These are phyloP conservation scores for Dasyornis broadbenti DNA, from an alignment of 2,113 vertebrate species.

Conservation along the genomic window DNA sequence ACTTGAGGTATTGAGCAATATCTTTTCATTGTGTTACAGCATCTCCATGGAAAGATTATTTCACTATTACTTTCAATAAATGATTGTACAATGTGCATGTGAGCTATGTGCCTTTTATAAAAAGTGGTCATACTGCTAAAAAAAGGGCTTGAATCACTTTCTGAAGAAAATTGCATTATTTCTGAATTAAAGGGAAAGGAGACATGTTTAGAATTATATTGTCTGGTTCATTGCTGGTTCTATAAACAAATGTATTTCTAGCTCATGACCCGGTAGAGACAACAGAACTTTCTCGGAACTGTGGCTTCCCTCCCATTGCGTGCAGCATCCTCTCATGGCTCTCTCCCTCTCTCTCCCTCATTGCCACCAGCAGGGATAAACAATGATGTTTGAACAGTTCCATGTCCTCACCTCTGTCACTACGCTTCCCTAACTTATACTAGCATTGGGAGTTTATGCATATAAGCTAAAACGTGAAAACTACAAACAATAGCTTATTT, in stretches of 20 bases:
- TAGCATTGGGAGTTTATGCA: not conserved
- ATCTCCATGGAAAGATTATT: not conserved
- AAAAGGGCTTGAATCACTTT: not conserved
- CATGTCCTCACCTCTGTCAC: not conserved
- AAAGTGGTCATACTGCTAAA: not conserved
- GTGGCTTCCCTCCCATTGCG: fast-evolving
- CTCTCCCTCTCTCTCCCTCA: not conserved
- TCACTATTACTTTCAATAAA: not conserved
- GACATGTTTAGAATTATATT: not conserved
- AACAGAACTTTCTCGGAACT: not conserved
- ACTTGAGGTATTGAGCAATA: not conserved
- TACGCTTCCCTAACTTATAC: fast-evolving
- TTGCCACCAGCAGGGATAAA: not conserved
- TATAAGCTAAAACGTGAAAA: not conserved
- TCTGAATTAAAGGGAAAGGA: not conserved
- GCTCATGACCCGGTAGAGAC: not conserved
- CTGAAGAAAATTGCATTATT: not conserved
- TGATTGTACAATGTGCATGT: not conserved
- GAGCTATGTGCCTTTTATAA: not conserved
- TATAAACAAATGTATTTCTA: not conserved
- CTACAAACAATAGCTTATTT: not conserved
- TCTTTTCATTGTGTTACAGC: not conserved
- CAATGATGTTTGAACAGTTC: not conserved
- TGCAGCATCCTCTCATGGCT: not conserved
- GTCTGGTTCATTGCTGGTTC: not conserved